A percentile compares a stretch with the other conserved stretches of the same genome.
These are phyloP conservation scores for Myrmecobius fasciatus DNA, from an alignment of 2,113 vertebrate genomes.

Conservation along the genomic window DNA sequence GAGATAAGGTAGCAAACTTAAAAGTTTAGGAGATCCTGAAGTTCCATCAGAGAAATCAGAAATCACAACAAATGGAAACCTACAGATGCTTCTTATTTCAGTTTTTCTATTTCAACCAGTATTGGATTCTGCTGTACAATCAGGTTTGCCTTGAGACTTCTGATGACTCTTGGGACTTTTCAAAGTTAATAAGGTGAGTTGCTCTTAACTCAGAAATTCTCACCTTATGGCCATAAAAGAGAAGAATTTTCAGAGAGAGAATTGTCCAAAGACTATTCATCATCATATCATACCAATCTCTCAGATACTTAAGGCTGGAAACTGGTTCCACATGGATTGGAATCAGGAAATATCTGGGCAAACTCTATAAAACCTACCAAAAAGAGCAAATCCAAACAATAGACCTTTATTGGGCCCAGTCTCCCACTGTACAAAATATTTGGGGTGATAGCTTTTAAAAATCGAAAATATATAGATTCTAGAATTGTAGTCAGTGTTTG, in stretches of 20 bases:
- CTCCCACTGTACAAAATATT: conserved; percentile 12
- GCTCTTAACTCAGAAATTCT: not conserved
- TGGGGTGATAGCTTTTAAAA: conserved; percentile 32
- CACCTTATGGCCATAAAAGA: not conserved
- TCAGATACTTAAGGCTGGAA: not conserved
- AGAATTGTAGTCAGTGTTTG: conserved; percentile 1
- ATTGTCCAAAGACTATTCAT: not conserved
- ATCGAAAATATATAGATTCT: conserved; percentile 46
- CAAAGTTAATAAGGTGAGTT: not conserved
- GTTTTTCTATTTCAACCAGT: not conserved
- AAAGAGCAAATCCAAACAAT: not conserved
- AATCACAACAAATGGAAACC: not conserved
- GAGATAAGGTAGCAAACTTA: not conserved
- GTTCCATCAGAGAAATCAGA: not conserved
- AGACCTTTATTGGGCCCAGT: not conserved
- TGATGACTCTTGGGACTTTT: not conserved
- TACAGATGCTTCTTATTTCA: not conserved
- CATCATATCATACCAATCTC: not conserved
- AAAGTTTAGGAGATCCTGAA: not conserved
- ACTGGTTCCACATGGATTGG: not conserved
- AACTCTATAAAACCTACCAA: not conserved
- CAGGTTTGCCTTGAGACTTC: not conserved
- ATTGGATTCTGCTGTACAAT: not conserved
- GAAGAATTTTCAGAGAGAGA: not conserved
- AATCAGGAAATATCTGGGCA: not conserved